A percentile compares a stretch with the other conserved stretches of the same genome.
Evolutionary conservation across 2,113 vertebrate genomes (phyloP).

Genomic region (Myanophis thanlyinensis): DNA sequence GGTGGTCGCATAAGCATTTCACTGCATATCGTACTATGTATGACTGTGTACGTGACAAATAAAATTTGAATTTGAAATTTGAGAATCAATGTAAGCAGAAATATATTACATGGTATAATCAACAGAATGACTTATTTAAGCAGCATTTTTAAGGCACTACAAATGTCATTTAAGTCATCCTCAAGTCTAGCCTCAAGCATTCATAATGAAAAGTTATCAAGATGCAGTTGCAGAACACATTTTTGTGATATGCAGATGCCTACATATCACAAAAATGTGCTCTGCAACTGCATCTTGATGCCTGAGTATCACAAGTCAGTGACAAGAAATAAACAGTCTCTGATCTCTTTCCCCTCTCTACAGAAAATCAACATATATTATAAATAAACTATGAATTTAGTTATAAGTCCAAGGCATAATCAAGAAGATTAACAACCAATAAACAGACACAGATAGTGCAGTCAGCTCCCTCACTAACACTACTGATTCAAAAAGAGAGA

Average conservation of each 20-base stretch:
- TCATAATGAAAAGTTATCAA: not conserved
- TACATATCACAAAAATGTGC: no score
- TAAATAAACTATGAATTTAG: not conserved
- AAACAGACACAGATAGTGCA: not conserved
- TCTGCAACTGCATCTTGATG: no score
- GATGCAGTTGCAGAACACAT: not conserved
- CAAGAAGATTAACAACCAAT: not conserved
- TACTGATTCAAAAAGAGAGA: not conserved
- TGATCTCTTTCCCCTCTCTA: not conserved
- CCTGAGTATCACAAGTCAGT: not conserved
- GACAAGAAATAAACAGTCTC: not conserved
- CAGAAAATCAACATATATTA: not conserved
- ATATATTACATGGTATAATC: not conserved
- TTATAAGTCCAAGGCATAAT: not conserved
- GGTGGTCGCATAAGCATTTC: no score
- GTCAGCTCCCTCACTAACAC: not conserved
- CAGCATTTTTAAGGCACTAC: not conserved
- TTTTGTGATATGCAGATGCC: not conserved
- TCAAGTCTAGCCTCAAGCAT: not conserved
- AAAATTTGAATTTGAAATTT: no score
- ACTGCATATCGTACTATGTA: no score
- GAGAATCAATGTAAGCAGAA: not conserved
- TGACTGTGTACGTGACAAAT: no score
- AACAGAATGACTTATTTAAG: not conserved
- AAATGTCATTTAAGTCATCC: not conserved